These are phyloP conservation scores for Channa maculata DNA, from an alignment of 2,113 vertebrate species.

Conservation along the genomic window DNA sequence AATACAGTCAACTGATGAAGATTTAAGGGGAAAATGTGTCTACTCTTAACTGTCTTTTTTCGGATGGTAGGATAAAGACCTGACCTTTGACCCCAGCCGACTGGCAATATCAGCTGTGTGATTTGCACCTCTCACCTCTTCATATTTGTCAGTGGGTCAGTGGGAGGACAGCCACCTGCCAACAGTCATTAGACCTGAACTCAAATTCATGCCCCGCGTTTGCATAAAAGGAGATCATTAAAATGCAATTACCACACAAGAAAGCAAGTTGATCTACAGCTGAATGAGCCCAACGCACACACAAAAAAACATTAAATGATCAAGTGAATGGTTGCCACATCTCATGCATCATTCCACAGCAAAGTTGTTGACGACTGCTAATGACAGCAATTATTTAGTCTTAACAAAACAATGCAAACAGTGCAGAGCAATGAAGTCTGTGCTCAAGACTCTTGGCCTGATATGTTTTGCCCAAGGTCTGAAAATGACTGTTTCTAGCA, in stretches of 20 bases:
- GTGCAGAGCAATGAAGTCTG: constrained; percentile 6
- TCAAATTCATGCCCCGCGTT: constrained; percentile 78
- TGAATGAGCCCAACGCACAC: not conserved
- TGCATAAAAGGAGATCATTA: constrained; percentile 86
- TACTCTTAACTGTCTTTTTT: not conserved
- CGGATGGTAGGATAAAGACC: not conserved
- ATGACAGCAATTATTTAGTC: constrained; percentile 54
- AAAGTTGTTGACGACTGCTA: constrained; percentile 38
- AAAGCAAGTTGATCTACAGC: constrained; percentile 14
- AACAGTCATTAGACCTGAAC: constrained; percentile 74
- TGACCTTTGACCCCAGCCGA: constrained; percentile 32
- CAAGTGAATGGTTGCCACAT: constrained; percentile 25
- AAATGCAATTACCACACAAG: constrained; percentile 84
- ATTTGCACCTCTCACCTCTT: constrained; percentile 49
- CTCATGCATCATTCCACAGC: constrained; percentile 42
- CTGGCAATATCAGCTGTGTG: constrained; percentile 29
- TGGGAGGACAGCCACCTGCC: constrained; percentile 80
- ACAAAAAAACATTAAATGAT: not conserved
- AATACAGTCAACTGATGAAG: too few relatives aligned
- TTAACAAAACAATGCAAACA: not conserved
- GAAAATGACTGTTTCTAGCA: constrained; percentile 17
- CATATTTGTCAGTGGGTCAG: constrained; percentile 47
- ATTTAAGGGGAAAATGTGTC: not conserved
- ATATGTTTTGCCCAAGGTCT: not conserved
- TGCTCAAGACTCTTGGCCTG: not conserved